These are phyloP conservation scores for Notothenia rossii DNA, from an alignment of 2,113 vertebrate species.

Conservation along the genomic window DNA sequence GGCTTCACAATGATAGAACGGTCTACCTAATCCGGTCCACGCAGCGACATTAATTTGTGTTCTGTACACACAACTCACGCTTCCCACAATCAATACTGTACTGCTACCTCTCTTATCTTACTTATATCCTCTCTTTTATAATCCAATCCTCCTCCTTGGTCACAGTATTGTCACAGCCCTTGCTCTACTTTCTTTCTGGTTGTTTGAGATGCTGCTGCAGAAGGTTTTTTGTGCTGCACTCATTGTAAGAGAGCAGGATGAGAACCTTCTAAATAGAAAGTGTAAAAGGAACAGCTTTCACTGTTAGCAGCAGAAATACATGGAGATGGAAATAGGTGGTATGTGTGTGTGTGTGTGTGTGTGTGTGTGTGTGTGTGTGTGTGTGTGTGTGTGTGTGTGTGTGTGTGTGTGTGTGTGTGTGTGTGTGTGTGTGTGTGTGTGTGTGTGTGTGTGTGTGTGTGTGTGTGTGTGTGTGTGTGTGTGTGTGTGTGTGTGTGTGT, in stretches of 20 bases:
- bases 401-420: no score
- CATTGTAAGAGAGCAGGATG: background rate
- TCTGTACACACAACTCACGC: background rate
- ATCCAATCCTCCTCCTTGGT: background rate
- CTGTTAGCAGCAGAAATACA: conserved; percentile 12
- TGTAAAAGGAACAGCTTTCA: background rate
- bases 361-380: background rate
- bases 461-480: background rate
- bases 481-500: no score
- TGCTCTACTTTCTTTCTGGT: background rate
- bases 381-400: conserved; percentile 5
- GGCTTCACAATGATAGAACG: conserved; percentile 5
- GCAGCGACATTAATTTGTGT: conserved; percentile 3
- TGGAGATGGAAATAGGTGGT: conserved; percentile 15
- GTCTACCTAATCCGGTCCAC: conserved; percentile 9
- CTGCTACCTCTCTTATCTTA: background rate
- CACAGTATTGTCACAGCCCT: background rate
- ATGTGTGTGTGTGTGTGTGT: conserved; percentile 7
- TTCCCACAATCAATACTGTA: conserved; percentile 9
- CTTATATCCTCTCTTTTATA: conserved; percentile 2
- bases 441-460: conserved; percentile 10
- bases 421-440: background rate
- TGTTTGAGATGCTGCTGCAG: conserved; percentile 6
- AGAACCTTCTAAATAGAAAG: conserved; percentile 24
- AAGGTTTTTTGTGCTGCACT: conserved; percentile 2